Conservation (phyloP, 2,888 invertebrate species). For the Lepidocyrtoides sp. region DNA sequence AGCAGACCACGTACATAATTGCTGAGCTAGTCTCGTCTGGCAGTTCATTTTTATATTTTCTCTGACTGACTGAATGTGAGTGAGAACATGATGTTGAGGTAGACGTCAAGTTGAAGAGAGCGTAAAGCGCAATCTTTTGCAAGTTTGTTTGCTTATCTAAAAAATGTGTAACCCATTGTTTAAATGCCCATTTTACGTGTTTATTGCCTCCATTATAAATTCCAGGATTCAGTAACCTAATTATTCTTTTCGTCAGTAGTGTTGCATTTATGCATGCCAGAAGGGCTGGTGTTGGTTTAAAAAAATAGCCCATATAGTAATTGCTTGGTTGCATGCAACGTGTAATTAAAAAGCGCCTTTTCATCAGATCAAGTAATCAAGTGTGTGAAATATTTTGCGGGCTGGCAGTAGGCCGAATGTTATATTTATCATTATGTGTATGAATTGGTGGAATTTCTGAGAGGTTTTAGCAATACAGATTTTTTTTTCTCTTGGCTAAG, state of each 20-base stretch:
- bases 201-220: slow-evolving; percentile 71
- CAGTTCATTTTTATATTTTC: too few species aligned
- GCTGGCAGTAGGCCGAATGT: too few species aligned
- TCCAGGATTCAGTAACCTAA: slow-evolving; percentile 67
- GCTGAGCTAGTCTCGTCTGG: too few species aligned
- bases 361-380: slow-evolving; percentile 56
- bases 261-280: slow-evolving; percentile 42
- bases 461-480: slow-evolving; percentile 11
- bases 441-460: background rate
- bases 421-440: slow-evolving; percentile 32
- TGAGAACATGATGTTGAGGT: too few species aligned
- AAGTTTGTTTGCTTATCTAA: slow-evolving; percentile 37
- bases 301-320: slow-evolving; percentile 60
- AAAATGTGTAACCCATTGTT: slow-evolving; percentile 62
- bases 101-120: background rate
- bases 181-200: slow-evolving; percentile 75
- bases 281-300: slow-evolving; percentile 30
- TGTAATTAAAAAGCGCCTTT: slow-evolving; percentile 69
- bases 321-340: slow-evolving; percentile 73
- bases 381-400: slow-evolving; percentile 58
- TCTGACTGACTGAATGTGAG: too few species aligned
- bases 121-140: background rate
- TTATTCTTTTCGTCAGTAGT: slow-evolving; percentile 73
- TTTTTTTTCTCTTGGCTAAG: background rate
- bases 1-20: background rate